phyloP scores from a whole-genome alignment of 2,113 vertebrate species.

The Stigmatopora argus region DNA sequence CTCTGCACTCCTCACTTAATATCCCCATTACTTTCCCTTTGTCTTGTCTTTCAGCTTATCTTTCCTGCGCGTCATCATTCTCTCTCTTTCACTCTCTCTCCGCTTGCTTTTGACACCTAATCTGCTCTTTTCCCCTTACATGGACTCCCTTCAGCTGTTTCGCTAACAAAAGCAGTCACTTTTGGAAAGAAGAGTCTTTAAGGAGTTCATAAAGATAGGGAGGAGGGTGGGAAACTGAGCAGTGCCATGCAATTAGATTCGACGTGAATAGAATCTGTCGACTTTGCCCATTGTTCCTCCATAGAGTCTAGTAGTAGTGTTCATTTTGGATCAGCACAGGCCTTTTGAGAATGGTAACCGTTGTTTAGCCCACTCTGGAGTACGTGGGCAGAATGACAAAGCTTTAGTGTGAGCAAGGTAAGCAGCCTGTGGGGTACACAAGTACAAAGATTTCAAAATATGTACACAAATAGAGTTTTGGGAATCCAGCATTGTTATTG shows the following conservation, averaged over 20 bases:
- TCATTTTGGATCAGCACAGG: background rate
- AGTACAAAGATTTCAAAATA: too few relatives aligned
- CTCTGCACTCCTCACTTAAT: slow-evolving; percentile 46
- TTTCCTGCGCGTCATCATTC: background rate
- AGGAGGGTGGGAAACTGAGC: slow-evolving; percentile 45
- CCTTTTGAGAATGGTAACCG: background rate
- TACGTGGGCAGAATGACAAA: background rate
- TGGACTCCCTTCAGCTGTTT: slow-evolving; percentile 42
- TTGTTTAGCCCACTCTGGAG: background rate
- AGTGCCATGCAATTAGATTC: slow-evolving; percentile 8
- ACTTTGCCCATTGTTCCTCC: background rate
- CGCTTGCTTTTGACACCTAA: slow-evolving; percentile 25
- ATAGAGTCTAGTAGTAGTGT: background rate
- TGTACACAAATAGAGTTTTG: too few relatives aligned
- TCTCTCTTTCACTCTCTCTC: background rate
- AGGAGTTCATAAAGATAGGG: slow-evolving; percentile 25
- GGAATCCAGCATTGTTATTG: too few relatives aligned
- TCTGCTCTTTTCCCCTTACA: slow-evolving; percentile 41
- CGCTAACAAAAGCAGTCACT: slow-evolving; percentile 57
- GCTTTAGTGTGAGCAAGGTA: background rate
- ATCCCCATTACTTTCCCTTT: slow-evolving; percentile 49
- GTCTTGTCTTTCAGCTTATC: slow-evolving; percentile 39
- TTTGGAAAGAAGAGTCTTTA: slow-evolving; percentile 59
- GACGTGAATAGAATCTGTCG: background rate
- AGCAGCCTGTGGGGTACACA: background rate